A percentile compares a stretch with the other conserved stretches of the same genome.
Evolutionary conservation across 2,888 invertebrate genomes (phyloP).

Genomic region (Morpho deidamia): DNA sequence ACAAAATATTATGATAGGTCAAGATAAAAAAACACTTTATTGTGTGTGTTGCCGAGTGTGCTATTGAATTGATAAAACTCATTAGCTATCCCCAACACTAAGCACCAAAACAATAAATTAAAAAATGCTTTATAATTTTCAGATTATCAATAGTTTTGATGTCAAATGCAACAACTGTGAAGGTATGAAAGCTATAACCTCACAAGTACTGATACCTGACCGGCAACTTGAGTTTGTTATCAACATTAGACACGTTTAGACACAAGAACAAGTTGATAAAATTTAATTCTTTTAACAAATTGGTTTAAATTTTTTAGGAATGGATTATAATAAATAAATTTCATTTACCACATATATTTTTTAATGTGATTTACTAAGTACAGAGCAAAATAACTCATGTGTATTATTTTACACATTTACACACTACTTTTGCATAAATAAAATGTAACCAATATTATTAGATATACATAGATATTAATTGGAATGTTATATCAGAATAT

Average conservation of each 20-base stretch:
- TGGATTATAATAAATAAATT: neutral
- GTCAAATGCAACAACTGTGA: conserved; percentile 65
- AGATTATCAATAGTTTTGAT: conserved; percentile 76
- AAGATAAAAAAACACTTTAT: too few relatives aligned
- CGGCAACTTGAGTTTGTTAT: conserved; percentile 60
- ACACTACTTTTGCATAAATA: neutral
- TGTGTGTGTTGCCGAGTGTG: too few relatives aligned
- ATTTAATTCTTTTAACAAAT: neutral
- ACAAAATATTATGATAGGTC: too few relatives aligned
- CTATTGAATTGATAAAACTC: too few relatives aligned
- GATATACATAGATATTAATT: neutral
- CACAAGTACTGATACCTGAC: conserved; percentile 77
- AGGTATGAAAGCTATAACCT: conserved; percentile 70
- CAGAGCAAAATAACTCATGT: neutral
- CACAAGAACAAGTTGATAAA: neutral
- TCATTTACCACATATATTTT: conserved; percentile 11
- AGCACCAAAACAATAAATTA: too few relatives aligned
- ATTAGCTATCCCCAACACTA: too few relatives aligned
- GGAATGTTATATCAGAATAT: neutral
- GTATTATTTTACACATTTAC: too few relatives aligned
- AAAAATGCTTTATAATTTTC: conserved; percentile 35
- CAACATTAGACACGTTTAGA: conserved; percentile 26
- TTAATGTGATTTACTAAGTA: conserved; percentile 10
- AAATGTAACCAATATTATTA: neutral
- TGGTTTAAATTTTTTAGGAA: neutral